These are phyloP conservation scores for Mustela nigripes DNA, from an alignment of 2,113 vertebrate genomes.

Conservation along the genomic window DNA sequence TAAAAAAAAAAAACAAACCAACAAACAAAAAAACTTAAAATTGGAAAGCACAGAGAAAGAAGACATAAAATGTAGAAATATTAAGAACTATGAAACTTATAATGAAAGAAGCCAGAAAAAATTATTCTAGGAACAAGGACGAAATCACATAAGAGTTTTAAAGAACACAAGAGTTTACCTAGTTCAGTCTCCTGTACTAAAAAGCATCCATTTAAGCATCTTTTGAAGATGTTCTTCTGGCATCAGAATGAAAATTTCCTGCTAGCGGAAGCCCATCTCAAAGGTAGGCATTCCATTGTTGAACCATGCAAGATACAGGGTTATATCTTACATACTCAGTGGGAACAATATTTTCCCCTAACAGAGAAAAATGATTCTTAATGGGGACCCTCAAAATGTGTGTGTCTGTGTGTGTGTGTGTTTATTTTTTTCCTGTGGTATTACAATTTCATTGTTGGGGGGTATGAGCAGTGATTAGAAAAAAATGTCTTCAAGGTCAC, in stretches of 20 bases:
- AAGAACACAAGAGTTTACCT: neutral
- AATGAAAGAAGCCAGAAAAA: neutral
- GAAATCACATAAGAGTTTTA: neutral
- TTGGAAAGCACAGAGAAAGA: neutral
- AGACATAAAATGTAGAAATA: neutral
- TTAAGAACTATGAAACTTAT: neutral
- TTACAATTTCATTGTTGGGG: neutral
- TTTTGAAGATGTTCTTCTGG: neutral
- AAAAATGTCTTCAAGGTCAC: neutral
- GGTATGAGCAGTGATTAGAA: neutral
- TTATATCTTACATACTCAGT: neutral
- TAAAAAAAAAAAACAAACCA: too few species aligned
- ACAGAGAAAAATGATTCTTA: neutral
- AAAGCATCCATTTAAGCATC: neutral
- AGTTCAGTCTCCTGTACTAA: neutral
- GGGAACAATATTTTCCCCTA: neutral
- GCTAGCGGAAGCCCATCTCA: neutral
- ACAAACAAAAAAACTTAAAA: neutral
- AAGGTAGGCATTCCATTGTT: neutral
- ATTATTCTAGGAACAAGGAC: neutral
- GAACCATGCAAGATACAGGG: neutral
- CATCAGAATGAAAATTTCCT: neutral
- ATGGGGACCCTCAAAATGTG: neutral
- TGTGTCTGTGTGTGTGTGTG: too few species aligned
- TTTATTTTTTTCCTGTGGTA: neutral